These are phyloP conservation scores for Xerus rutilus DNA, from an alignment of 2,797 vertebrate species.

Conservation along the genomic window DNA sequence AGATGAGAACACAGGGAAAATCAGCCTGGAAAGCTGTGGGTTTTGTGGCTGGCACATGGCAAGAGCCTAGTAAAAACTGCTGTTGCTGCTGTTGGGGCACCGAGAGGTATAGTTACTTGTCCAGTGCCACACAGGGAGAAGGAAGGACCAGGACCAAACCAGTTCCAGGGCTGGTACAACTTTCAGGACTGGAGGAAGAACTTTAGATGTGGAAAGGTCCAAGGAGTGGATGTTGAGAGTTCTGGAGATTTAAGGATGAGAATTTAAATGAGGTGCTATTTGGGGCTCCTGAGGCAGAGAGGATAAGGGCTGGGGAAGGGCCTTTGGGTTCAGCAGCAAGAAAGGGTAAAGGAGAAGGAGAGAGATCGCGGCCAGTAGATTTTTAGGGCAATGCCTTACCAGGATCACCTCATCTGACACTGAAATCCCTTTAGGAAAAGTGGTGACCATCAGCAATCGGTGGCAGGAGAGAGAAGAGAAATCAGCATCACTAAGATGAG, in stretches of 20 bases:
- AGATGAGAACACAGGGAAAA: neutral
- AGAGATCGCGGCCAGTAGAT: neutral
- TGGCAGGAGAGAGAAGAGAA: neutral
- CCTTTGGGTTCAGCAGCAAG: neutral
- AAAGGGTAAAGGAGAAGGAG: neutral
- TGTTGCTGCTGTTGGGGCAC: neutral
- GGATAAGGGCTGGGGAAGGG: neutral
- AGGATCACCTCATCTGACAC: neutral
- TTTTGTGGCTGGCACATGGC: neutral
- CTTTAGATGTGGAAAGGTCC: neutral
- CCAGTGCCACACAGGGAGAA: neutral
- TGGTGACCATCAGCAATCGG: neutral
- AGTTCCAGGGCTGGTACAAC: neutral
- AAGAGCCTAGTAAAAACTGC: neutral
- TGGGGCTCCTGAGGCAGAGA: neutral
- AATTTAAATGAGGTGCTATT: neutral
- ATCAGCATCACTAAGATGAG: neutral
- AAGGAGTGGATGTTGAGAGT: rapidly evolving
- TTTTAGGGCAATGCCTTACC: neutral
- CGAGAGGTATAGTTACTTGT: neutral
- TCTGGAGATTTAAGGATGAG: neutral
- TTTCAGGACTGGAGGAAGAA: neutral
- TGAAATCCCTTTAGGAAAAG: neutral
- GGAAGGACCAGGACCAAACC: neutral
- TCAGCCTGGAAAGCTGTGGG: neutral